Conservation (phyloP, 1,140 invertebrate species). For the Hesperophylax magnus region DNA sequence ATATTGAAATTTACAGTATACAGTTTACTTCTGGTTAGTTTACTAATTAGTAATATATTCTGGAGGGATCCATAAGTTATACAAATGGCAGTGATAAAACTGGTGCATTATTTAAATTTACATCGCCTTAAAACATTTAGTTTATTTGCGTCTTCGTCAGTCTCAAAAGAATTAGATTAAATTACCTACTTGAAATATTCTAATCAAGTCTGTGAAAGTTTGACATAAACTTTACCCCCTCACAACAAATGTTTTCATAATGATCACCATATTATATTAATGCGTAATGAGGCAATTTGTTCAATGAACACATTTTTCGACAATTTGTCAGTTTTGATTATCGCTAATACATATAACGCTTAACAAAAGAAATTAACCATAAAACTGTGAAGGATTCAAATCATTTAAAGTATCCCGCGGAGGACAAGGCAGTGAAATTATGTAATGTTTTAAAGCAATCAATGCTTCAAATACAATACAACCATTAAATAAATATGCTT, state of each 20-base stretch:
- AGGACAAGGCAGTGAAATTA: constrained; percentile 15
- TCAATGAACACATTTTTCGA: constrained; percentile 48
- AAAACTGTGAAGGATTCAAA: constrained; percentile 1
- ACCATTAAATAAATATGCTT: constrained; percentile 9
- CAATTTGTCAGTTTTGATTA: constrained; percentile 33
- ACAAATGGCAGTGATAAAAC: constrained; percentile 52
- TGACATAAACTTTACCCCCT: constrained; percentile 48
- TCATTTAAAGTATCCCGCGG: background rate
- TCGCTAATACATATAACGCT: constrained; percentile 9
- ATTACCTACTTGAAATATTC: constrained; percentile 47
- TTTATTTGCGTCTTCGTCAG: constrained; percentile 50
- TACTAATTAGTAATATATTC: constrained; percentile 4
- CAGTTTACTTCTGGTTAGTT: background rate
- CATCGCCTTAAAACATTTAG: constrained; percentile 26
- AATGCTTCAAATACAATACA: constrained; percentile 6
- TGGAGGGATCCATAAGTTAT: constrained; percentile 3
- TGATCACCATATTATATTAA: constrained; percentile 31
- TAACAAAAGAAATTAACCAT: constrained; percentile 14
- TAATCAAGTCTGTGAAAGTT: constrained; percentile 43
- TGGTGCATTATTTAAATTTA: constrained; percentile 41
- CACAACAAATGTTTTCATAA: constrained; percentile 44
- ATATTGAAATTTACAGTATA: background rate
- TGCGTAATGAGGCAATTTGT: constrained; percentile 44
- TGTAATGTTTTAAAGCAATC: background rate
- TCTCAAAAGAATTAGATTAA: constrained; percentile 54